These are phyloP conservation scores for Amyelois transitella DNA, from an alignment of 1,140 invertebrate species.

Conservation along the genomic window DNA sequence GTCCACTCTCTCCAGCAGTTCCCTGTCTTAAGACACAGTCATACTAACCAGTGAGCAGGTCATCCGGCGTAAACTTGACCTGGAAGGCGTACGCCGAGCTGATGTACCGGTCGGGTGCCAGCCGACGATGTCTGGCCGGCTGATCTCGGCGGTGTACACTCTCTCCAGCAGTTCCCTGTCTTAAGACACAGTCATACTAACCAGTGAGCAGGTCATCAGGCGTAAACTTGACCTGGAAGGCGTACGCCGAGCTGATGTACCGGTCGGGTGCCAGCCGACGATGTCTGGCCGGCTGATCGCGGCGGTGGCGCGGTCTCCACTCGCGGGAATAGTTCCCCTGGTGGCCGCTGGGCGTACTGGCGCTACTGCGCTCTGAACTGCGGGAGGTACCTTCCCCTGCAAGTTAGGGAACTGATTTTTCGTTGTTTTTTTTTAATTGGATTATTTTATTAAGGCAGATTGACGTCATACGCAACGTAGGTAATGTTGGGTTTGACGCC, in stretches of 20 bases:
- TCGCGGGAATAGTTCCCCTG: slow-evolving; percentile 27
- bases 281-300: slow-evolving; percentile 27
- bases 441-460: too few species aligned
- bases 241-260: slow-evolving; percentile 43
- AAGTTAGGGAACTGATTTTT: too few species aligned
- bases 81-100: slow-evolving; percentile 51
- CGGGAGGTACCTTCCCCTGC: slow-evolving; percentile 29
- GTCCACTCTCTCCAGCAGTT: too few species aligned
- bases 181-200: too few species aligned
- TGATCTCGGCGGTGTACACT: slow-evolving; percentile 29
- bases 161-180: slow-evolving; percentile 25
- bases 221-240: slow-evolving; percentile 58
- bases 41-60: slow-evolving; percentile 22
- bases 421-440: too few species aligned
- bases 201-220: slow-evolving; percentile 60
- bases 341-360: slow-evolving; percentile 12
- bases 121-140: slow-evolving; percentile 32
- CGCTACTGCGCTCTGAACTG: slow-evolving; percentile 10
- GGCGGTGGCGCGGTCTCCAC: slow-evolving; percentile 25
- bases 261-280: slow-evolving; percentile 48
- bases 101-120: slow-evolving; percentile 47
- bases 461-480: too few species aligned
- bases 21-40: too few species aligned
- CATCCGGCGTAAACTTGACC: slow-evolving; percentile 58
- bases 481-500: too few species aligned